Conservation (phyloP, 2,113 vertebrate genomes). For the Tragelaphus strepsiceros region DNA sequence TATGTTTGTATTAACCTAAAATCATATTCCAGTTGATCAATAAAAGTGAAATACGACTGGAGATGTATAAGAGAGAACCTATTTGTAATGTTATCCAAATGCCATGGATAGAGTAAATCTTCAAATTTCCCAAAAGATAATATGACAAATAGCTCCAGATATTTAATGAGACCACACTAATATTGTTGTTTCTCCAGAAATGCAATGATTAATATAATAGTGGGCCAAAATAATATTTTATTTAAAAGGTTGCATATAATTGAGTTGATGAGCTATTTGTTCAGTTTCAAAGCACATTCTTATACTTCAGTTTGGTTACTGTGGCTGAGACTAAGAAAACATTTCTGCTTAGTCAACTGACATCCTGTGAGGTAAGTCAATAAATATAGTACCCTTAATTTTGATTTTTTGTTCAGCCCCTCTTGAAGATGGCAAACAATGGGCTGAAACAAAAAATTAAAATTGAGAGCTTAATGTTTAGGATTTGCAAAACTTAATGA, state of each 20-base stretch:
- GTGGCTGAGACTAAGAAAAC: neutral
- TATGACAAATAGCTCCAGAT: neutral
- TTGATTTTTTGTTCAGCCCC: too few relatives aligned
- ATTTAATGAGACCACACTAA: neutral
- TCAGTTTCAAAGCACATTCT: neutral
- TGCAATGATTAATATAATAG: neutral
- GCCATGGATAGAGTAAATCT: neutral
- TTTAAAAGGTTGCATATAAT: neutral
- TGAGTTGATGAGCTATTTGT: neutral
- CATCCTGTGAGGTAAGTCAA: neutral
- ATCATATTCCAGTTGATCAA: neutral
- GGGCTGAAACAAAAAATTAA: too few relatives aligned
- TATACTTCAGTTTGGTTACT: neutral
- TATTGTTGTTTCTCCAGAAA: neutral
- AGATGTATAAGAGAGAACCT: neutral
- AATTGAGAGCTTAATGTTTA: too few relatives aligned
- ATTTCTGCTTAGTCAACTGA: neutral
- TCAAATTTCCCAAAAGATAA: neutral
- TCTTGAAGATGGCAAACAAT: too few relatives aligned
- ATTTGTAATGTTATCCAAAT: neutral
- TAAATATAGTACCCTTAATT: neutral
- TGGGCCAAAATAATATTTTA: neutral
- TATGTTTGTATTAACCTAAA: neutral
- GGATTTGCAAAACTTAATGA: too few relatives aligned
- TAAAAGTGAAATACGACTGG: neutral